Base-by-base conservation (phyloP, 2,888 invertebrate genomes). In the Stratiomys singularior region DNA sequence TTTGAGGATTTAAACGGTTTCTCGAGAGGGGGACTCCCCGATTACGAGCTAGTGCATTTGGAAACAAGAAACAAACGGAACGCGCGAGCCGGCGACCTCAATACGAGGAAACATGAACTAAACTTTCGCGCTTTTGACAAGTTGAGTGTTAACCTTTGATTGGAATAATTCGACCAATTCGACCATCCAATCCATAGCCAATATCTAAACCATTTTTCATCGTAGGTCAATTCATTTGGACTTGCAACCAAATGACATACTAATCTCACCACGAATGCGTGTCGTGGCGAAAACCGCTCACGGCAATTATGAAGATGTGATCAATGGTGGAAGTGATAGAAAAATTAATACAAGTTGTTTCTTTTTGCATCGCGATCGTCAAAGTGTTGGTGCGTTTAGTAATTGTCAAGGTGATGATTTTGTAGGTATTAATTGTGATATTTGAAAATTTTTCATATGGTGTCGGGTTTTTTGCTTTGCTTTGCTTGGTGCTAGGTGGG, bases 381-480 rank as follows among this genome's bases (percentile, higher is more conserved):
- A 85, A 15, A 88, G 89, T 27, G 90, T 91, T 0, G 93, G 93
- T 9, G 92, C 93, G 0, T 88, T 93, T 80, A 93, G 91, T 81
- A 89, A 92, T 56, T 93, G 93, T 84, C 88, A 89, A 80, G 89
- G 90, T 80, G 89, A 90, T 82, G 86, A 89, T 66, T 88, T 93
- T 85, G 93, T 93, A 86, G 89, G 90, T 87, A 63, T 60, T 71
- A 23, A 74, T 4, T 46, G 37, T 67, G 30, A 28, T 58, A 13
- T 37, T 44, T 44, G 58, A 1, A 37, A 58, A n/a, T n/a, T 30
- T 3, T 15, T 13, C 37, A 28, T 28, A 77, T 67, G 25, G 15
- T 25, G 71, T 21, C 13, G 21, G 60, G 46, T 11, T 37, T 37
- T 21, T 67, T 64, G 30, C 18, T 18, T n/a, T 11, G 15, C 15